A percentile compares a stretch with the other conserved stretches of the same genome.
These are phyloP conservation scores for Wiebesia pumilae DNA, from an alignment of 1,140 invertebrate genomes.

Conservation along the genomic window DNA sequence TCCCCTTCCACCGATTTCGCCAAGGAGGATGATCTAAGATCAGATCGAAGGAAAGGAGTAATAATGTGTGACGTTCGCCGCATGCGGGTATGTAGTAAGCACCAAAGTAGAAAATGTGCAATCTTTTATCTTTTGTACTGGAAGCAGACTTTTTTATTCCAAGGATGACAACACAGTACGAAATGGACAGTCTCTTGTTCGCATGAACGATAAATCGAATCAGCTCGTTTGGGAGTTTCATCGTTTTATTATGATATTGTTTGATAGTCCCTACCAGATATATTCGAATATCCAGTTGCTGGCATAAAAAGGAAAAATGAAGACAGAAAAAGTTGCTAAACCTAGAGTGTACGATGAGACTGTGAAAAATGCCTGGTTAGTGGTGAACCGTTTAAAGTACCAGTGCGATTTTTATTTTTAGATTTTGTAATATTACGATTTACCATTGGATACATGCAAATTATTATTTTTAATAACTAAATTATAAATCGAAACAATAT, in stretches of 20 bases:
- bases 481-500: too few relatives aligned
- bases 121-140: neutral
- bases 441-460: too few relatives aligned
- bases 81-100: constrained; percentile 3
- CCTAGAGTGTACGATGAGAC: neutral
- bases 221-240: neutral
- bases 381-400: too few relatives aligned
- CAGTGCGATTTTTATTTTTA: too few relatives aligned
- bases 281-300: neutral
- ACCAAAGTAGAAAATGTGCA: neutral
- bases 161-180: neutral
- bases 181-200: neutral
- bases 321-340: neutral
- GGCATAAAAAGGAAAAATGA: neutral
- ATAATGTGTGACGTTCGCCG: neutral
- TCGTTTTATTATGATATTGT: neutral
- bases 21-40: constrained; percentile 16
- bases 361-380: too few relatives aligned
- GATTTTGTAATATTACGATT: too few relatives aligned
- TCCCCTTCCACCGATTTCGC: neutral
- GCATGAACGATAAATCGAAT: neutral
- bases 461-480: too few relatives aligned
- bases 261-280: neutral
- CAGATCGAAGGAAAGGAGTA: constrained; percentile 3
- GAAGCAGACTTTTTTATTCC: neutral